These are phyloP conservation scores for Alentia gelatinosa DNA, from an alignment of 2,888 invertebrate species.

Conservation along the genomic window DNA sequence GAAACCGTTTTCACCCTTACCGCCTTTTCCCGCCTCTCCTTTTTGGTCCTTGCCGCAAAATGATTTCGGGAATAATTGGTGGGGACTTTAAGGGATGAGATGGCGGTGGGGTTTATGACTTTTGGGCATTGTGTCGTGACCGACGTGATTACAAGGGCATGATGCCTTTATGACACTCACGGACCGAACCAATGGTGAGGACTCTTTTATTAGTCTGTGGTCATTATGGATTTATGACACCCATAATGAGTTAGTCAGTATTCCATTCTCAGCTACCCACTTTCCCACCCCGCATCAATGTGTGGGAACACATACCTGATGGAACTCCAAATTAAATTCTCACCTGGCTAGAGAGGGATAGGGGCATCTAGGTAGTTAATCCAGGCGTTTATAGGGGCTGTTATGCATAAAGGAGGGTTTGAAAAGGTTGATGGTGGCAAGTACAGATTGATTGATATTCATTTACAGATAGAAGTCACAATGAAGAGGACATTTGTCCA, in stretches of 20 bases:
- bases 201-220: neutral
- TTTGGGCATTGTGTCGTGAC: neutral
- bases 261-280: neutral
- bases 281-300: neutral
- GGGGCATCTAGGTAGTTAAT: neutral
- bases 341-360: neutral
- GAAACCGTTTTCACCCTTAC: neutral
- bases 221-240: conserved; percentile 40
- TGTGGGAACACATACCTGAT: neutral
- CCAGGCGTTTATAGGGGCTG: neutral
- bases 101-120: neutral
- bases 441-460: neutral
- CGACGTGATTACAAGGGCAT: conserved; percentile 26
- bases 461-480: neutral
- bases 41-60: neutral
- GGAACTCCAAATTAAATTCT: neutral
- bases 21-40: neutral
- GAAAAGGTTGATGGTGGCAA: neutral
- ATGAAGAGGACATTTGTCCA: neutral
- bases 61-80: conserved; percentile 27
- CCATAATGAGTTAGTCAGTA: conserved; percentile 4
- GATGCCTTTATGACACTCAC: conserved; percentile 45
- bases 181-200: neutral
- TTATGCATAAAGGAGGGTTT: neutral
- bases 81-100: neutral